These are phyloP conservation scores for Halcyon leucocephala DNA, from an alignment of 2,797 vertebrate species.

Conservation along the genomic window DNA sequence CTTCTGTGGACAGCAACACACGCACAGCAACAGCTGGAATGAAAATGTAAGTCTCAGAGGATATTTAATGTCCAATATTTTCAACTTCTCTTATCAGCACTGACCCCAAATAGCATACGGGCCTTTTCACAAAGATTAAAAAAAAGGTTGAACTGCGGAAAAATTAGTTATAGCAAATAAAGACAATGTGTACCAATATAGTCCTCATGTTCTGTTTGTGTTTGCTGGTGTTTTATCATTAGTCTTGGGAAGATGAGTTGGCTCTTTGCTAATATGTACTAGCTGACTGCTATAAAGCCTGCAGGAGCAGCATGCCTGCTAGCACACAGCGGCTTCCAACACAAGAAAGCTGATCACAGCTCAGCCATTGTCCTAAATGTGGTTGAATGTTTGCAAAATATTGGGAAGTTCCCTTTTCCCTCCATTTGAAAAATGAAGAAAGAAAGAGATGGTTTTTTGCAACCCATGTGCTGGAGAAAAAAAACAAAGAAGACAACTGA, in stretches of 20 bases:
- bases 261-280: neutral
- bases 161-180: neutral
- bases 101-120: neutral
- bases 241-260: neutral
- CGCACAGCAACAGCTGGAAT: neutral
- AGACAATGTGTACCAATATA: neutral
- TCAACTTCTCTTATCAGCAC: neutral
- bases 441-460: neutral
- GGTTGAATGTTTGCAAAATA: neutral
- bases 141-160: neutral
- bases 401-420: neutral
- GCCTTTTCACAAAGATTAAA: neutral
- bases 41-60: neutral
- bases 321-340: neutral
- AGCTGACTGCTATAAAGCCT: neutral
- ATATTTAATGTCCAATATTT: conserved; percentile 9
- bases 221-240: neutral
- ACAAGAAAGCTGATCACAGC: neutral
- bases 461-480: neutral
- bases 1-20: conserved; percentile 17
- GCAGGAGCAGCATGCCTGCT: neutral
- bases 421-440: neutral
- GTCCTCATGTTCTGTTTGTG: neutral
- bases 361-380: neutral
- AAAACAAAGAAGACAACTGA: neutral